Base-by-base conservation (phyloP, 37 sponge, comb jelly and placozoan genomes). In the Geodia barretti region DNA sequence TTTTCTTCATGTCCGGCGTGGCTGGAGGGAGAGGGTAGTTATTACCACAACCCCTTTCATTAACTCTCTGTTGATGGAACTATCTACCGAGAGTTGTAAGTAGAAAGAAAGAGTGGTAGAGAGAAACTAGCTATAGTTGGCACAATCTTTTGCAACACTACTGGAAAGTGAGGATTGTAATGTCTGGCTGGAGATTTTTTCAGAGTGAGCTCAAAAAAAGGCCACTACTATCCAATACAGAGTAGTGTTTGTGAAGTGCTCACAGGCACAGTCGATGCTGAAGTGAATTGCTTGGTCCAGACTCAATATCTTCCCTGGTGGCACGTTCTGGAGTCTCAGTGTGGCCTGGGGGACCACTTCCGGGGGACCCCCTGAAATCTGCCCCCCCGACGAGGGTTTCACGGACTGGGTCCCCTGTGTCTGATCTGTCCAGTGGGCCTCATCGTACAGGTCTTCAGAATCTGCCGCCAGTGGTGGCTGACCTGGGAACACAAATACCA, bases 211-310 rank as follows among this genome's bases (percentile, higher is more conserved):
- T 21, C 60, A 59, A 59, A 21, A 59, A 59, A 59, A 20, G 60
- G 19, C 14, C 19, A 59, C 60, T 20, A 59, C 60, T 20, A 59
- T 14, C 20, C 60, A 14, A 63, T 5, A 29, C 28, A 29, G 28
- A 25, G 28, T 21, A 59, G n/a, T n/a, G n/a, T n/a, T n/a, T n/a
- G n/a, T n/a, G n/a, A n/a, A n/a, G n/a, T n/a, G n/a, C 91, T 87
- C 36, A 94, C 94, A 76, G 38, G 90, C 69, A 79, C 88, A 86
- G 83, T 90, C 91, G 62, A 94, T 94, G 69, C 91, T 90, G 41
- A 89, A 54, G 41, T 95, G 93, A 17, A 95, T 71, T 25, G 96
- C 96, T 35, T 92, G 87, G 54, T 92, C 93, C 62, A 95, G 65
- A 17, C 87, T 60, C 3, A 92, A 69, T 1, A 92, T 38, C 38